A percentile compares a stretch with the other conserved stretches of the same genome.
Evolutionary conservation across 2,113 vertebrate species (phyloP).

Genomic region (Oreochromis aureus): DNA sequence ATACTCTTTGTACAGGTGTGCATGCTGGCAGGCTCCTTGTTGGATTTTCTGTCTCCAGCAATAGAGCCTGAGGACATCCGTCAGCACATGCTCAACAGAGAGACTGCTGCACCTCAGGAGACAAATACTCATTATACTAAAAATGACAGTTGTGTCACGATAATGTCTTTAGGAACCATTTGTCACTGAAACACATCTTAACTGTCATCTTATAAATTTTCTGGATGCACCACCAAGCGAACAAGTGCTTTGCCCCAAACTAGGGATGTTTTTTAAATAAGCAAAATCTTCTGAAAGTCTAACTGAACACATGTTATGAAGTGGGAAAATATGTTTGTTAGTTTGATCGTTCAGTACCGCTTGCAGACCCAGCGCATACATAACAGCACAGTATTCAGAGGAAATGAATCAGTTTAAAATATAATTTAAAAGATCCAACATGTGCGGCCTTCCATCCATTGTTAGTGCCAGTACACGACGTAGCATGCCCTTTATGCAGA

Average conservation of each 20-base stretch:
- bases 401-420: not conserved
- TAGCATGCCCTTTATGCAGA: not conserved
- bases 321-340: not conserved
- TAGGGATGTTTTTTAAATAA: not conserved
- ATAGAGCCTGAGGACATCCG: slow-evolving; percentile 4
- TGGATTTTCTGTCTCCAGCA: not conserved
- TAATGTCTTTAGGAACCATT: not conserved
- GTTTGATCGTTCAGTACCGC: not conserved
- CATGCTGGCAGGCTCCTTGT: not conserved
- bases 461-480: not conserved
- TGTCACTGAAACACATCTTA: not conserved
- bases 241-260: not conserved
- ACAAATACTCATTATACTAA: slow-evolving; percentile 1
- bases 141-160: not conserved
- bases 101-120: slow-evolving; percentile 33
- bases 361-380: not conserved
- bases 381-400: not conserved
- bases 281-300: accelerated
- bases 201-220: not conserved
- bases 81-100: slow-evolving; percentile 6
- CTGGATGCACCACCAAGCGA: not conserved
- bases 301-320: not conserved
- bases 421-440: not conserved
- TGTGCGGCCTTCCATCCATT: not conserved
- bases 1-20: slow-evolving; percentile 5